Evolutionary conservation across 2,797 vertebrate genomes (phyloP).

Genomic region (Pseudochromis fuscus): DNA sequence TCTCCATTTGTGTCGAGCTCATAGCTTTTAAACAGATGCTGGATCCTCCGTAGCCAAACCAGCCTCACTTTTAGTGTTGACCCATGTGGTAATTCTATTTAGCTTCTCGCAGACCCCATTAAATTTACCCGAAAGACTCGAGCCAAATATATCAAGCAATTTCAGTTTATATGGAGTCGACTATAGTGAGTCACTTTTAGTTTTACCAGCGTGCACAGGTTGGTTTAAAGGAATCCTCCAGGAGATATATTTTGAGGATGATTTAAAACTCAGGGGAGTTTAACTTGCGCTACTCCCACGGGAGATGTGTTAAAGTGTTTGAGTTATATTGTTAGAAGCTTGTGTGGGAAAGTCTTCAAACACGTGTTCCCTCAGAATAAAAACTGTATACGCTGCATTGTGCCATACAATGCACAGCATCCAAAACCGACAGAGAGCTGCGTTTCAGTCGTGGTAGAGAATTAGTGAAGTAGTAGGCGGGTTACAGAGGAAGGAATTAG

Average conservation of each 20-base stretch:
- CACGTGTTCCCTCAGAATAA: slow-evolving; percentile 48
- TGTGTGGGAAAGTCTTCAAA: slow-evolving; percentile 71
- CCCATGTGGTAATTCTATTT: slow-evolving; percentile 83
- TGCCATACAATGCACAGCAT: slow-evolving; percentile 11
- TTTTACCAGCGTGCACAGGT: slow-evolving; percentile 77
- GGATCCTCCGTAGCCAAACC: slow-evolving; percentile 77
- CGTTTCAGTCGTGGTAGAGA: slow-evolving; percentile 18
- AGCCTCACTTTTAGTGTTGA: slow-evolving; percentile 82
- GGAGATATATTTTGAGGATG: slow-evolving; percentile 73
- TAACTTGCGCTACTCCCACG: slow-evolving; percentile 44
- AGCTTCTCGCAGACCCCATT: slow-evolving; percentile 82
- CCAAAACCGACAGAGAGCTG: slow-evolving; percentile 42
- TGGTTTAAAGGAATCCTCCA: slow-evolving; percentile 69
- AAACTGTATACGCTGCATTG: slow-evolving; percentile 29
- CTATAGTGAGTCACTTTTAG: slow-evolving; percentile 77
- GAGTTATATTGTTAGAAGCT: slow-evolving; percentile 76
- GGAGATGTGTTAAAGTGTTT: slow-evolving; percentile 72
- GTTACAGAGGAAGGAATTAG: slow-evolving; percentile 72
- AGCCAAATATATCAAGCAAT: slow-evolving; percentile 84
- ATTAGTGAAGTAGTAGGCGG: slow-evolving; percentile 65
- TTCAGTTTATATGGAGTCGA: slow-evolving; percentile 78
- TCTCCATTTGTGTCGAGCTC: slow-evolving; percentile 61
- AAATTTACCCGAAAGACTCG: slow-evolving; percentile 78
- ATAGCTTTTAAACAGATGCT: slow-evolving; percentile 85
- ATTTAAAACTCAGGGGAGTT: slow-evolving; percentile 66